Conservation (phyloP, 2,797 vertebrate genomes). For the Discoglossus pictus region DNA sequence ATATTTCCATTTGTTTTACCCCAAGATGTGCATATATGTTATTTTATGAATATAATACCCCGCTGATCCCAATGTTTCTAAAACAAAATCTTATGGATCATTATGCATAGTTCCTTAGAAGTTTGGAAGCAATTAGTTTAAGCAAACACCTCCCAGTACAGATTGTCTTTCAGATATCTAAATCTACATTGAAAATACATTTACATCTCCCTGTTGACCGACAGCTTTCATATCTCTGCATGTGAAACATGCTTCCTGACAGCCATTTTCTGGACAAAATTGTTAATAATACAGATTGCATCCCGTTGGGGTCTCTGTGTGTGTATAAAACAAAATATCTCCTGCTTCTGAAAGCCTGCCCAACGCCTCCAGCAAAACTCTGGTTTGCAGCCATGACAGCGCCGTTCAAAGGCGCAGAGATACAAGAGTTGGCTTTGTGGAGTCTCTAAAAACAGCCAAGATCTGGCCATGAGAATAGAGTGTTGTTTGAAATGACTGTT, state of each 20-base stretch:
- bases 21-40: too few relatives aligned
- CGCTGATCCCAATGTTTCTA: too few relatives aligned
- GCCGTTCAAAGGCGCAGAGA: slow-evolving; percentile 16
- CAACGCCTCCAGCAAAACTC: slow-evolving; percentile 23
- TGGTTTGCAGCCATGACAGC: slow-evolving; percentile 14
- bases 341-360: slow-evolving; percentile 1
- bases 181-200: too few relatives aligned
- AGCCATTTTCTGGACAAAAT: not conserved
- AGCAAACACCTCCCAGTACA: too few relatives aligned
- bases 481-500: slow-evolving; percentile 4
- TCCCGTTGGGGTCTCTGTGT: not conserved
- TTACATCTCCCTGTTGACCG: slow-evolving; percentile 1
- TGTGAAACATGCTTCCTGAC: not conserved
- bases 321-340: slow-evolving; percentile 7
- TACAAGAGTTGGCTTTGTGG: slow-evolving; percentile 27
- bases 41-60: too few relatives aligned
- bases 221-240: not conserved
- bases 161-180: too few relatives aligned
- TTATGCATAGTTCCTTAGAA: too few relatives aligned
- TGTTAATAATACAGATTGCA: not conserved
- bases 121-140: too few relatives aligned
- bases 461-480: slow-evolving; percentile 21
- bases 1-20: too few relatives aligned
- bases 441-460: slow-evolving; percentile 10
- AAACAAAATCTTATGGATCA: too few relatives aligned